These are phyloP conservation scores for Drosophila novamexicana DNA, from an alignment of 1,140 invertebrate species.

Conservation along the genomic window DNA sequence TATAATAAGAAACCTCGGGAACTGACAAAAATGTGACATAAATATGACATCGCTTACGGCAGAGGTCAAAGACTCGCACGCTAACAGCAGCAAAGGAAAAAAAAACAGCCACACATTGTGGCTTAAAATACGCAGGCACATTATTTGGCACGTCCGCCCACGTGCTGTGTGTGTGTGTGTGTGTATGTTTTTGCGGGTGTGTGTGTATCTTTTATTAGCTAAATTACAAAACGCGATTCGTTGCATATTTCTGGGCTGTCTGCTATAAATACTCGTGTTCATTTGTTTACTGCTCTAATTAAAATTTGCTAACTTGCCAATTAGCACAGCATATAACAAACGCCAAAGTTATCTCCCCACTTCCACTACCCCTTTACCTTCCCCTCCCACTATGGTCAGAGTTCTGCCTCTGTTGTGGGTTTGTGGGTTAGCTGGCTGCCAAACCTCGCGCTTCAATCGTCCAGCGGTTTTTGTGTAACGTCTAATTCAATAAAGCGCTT, in stretches of 20 bases:
- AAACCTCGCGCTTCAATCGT: constrained; percentile 55
- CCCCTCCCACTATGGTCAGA: not conserved
- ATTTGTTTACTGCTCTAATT: constrained; percentile 43
- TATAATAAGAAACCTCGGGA: not conserved
- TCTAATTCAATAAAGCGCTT: constrained; percentile 74
- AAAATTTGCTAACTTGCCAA: constrained; percentile 39
- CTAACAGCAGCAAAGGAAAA: constrained; percentile 2
- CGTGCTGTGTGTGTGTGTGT: constrained; percentile 11
- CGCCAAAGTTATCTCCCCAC: not conserved
- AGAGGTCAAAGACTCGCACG: constrained; percentile 40
- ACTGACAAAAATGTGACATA: constrained; percentile 15
- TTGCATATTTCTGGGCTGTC: constrained; percentile 37
- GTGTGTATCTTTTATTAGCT: not conserved
- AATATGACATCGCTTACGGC: constrained; percentile 15
- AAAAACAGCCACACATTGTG: constrained; percentile 10
- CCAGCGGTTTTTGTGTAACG: constrained; percentile 66
- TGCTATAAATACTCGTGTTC: constrained; percentile 17
- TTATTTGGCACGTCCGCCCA: constrained; percentile 13
- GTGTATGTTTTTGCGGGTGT: not conserved
- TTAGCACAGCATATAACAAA: constrained; percentile 38
- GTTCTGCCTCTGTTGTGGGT: constrained; percentile 38
- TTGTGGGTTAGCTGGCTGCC: constrained; percentile 63
- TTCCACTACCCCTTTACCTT: too few relatives aligned
- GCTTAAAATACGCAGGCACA: constrained; percentile 4
- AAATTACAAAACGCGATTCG: constrained; percentile 24